Conservation (phyloP, 2,113 vertebrate genomes). For the Benitochromis conjunctus region DNA sequence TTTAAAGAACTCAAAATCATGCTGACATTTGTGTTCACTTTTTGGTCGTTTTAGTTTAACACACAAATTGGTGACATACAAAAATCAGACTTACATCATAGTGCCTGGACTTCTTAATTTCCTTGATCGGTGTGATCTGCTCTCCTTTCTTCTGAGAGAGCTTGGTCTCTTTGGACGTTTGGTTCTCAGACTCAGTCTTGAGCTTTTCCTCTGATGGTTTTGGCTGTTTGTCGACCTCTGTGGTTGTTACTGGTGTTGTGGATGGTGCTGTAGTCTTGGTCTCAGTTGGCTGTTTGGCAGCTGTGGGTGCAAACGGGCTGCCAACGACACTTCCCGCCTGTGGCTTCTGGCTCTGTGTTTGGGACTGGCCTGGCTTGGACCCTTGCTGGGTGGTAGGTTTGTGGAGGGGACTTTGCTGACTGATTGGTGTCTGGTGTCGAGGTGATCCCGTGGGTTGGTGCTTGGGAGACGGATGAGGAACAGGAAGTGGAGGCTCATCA, state of each 20-base stretch:
- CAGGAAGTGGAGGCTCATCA: conserved; percentile 79
- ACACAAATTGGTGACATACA: not conserved
- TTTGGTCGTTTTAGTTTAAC: not conserved
- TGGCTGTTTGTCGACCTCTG: conserved; percentile 48
- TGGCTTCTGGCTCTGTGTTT: conserved; percentile 58
- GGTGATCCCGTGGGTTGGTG: conserved; percentile 77
- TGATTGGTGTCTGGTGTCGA: conserved; percentile 67
- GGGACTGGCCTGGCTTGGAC: conserved; percentile 33
- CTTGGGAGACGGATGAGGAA: conserved; percentile 80
- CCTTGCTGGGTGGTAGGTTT: conserved; percentile 62
- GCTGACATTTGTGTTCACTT: not conserved
- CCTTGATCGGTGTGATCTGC: conserved; percentile 62
- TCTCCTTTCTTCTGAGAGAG: conserved; percentile 72
- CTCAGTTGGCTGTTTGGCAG: conserved; percentile 68
- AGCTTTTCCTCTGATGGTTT: conserved; percentile 51
- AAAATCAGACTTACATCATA: conserved; percentile 80
- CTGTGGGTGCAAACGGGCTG: conserved; percentile 40
- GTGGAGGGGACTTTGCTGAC: conserved; percentile 66
- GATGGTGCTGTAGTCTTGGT: conserved; percentile 60
- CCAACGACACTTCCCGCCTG: conserved; percentile 37
- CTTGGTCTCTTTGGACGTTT: conserved; percentile 58
- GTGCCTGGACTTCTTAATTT: conserved; percentile 78
- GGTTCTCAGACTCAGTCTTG: conserved; percentile 45
- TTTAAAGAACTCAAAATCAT: not conserved
- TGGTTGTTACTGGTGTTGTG: not conserved